Evolutionary conservation across 1,140 invertebrate species (phyloP).

Genomic region (Scaptomyza graminum): DNA sequence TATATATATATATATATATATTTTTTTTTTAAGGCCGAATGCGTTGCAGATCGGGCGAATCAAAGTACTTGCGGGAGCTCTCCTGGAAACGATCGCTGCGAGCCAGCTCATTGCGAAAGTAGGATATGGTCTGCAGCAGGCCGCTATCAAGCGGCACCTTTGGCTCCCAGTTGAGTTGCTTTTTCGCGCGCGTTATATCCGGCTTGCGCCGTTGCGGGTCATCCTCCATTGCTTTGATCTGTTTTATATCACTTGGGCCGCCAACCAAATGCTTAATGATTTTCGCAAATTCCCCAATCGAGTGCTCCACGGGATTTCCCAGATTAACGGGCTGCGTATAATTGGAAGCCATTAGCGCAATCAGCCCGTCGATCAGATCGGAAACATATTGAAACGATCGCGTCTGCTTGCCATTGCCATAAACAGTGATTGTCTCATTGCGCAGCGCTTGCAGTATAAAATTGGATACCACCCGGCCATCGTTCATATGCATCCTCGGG

Average conservation of each 20-base stretch:
- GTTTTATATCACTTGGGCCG: conserved; percentile 92
- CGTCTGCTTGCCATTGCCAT: conserved; percentile 98
- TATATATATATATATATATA: conserved; percentile 12
- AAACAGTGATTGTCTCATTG: conserved; percentile 97
- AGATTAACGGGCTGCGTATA: conserved; percentile 97
- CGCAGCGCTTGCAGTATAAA: conserved; percentile 98
- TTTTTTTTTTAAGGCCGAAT: conserved; percentile 50
- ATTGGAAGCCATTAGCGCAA: conserved; percentile 97
- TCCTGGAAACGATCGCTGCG: conserved; percentile 84
- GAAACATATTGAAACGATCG: conserved; percentile 99
- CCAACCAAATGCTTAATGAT: conserved; percentile 95
- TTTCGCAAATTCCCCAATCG: conserved; percentile 97
- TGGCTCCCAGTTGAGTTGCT: conserved; percentile 96
- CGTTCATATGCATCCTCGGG: conserved; percentile 99
- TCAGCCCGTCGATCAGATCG: conserved; percentile 97
- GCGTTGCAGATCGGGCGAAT: conserved; percentile 66
- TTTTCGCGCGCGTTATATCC: conserved; percentile 95
- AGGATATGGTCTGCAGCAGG: conserved; percentile 94
- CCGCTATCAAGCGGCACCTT: conserved; percentile 93
- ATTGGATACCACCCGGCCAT: conserved; percentile 99
- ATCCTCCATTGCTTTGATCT: conserved; percentile 94
- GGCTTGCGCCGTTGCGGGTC: conserved; percentile 97
- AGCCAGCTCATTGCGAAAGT: conserved; percentile 94
- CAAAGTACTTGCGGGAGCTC: conserved; percentile 78
- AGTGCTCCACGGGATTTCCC: conserved; percentile 99